Percentiles rank a stretch among this genome's conserved stretches.
These are phyloP conservation scores for Orthonevra nobilis DNA, from an alignment of 2,888 invertebrate species.

Conservation along the genomic window DNA sequence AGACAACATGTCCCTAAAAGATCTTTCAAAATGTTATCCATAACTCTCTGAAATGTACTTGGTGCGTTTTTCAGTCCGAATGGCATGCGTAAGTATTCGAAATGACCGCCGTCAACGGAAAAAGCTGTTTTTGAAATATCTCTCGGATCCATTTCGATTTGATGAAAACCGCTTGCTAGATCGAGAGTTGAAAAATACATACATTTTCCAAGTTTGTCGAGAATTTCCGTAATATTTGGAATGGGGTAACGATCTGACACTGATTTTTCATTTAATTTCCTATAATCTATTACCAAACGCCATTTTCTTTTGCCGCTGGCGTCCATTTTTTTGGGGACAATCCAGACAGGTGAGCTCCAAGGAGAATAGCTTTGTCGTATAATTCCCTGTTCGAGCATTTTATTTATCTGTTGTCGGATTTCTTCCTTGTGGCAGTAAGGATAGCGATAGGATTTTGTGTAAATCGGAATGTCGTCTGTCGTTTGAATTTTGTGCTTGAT, in stretches of 20 bases:
- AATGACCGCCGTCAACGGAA: slow-evolving; percentile 7
- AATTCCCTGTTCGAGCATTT: neutral
- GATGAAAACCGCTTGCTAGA: slow-evolving; percentile 17
- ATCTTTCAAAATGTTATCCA: neutral
- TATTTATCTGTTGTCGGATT: neutral
- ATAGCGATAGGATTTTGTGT: neutral
- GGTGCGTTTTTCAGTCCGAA: slow-evolving; percentile 16
- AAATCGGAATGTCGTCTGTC: neutral
- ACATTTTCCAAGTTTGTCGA: slow-evolving; percentile 14
- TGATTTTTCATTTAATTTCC: slow-evolving; percentile 2
- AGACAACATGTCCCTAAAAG: slow-evolving; percentile 7
- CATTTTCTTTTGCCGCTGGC: slow-evolving; percentile 10
- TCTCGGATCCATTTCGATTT: slow-evolving; percentile 19
- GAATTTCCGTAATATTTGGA: neutral
- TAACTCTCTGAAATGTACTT: neutral
- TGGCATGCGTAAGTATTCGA: slow-evolving; percentile 12
- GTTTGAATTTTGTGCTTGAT: neutral
- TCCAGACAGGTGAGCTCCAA: too few species aligned
- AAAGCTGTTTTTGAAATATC: slow-evolving; percentile 11
- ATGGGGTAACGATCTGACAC: neutral
- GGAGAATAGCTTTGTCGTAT: too few species aligned
- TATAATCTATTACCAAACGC: slow-evolving; percentile 14
- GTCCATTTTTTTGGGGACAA: neutral
- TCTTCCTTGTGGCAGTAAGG: neutral
- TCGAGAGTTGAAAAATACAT: slow-evolving; percentile 1